Base-by-base conservation (phyloP, 2,113 vertebrate genomes). In the Nothoprocta perdicaria region DNA sequence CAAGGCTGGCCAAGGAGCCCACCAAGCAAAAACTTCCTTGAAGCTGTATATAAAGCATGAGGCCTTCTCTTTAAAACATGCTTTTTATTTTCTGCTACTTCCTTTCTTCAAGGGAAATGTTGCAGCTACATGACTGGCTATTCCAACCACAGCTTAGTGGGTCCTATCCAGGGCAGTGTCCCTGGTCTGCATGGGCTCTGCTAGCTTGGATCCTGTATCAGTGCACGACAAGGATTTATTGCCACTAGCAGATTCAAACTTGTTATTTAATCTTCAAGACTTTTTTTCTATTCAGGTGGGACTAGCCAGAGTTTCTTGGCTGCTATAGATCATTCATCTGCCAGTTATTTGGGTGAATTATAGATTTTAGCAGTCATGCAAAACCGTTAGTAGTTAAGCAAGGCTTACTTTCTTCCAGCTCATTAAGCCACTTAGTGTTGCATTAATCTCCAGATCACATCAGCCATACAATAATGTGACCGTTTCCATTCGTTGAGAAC, bases 271-370 rank as follows among this genome's bases (percentile, higher is more conserved):
- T 80, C 52, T 14, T 66, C 21, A 45, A 31, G 18, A 45, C 68
- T 68, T 92, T 92, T 72, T 90, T 78, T 65, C 65, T 80, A 18
- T 63, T 31, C 48, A 78, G 61, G 72, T 93, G 27, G 91, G 66
- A 95, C 83, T 88, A 73, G 52, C n/a, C 48, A 89, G 76, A 46
- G 85, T 88, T 93, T 84, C 43, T 91, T 93, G 87, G 76, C 87
- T 88, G 35, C 73, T 67, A 24, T 53, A 89, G 40, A 57, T 84
- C 58, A 82, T 74, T 69, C 66, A 71, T 89, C 79, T 94, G 85
- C 61, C 87, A 92, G 17, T 92, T 89, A 76, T 88, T 78, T 89
- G 38, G 57, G 60, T 89, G 75, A 92, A 67, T 90, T 96, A 80
- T 60, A 85, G 76, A 75, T 92, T 83, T 43, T 84, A 79, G 48